Base-by-base conservation (phyloP, 2,797 vertebrate genomes). In the Aulostomus chinensis region DNA sequence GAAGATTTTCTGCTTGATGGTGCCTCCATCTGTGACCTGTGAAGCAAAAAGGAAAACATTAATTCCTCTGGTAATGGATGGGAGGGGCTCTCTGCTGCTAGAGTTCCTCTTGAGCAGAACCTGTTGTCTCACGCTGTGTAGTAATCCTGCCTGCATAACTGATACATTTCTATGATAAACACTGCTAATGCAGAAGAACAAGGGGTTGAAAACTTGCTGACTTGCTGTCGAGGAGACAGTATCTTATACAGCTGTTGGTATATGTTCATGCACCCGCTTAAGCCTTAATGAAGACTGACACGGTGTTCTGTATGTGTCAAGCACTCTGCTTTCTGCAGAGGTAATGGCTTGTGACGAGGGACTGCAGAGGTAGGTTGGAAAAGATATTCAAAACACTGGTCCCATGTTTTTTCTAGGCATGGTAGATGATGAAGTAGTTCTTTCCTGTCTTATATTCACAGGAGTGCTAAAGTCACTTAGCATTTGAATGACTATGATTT, bases 1-100 rank as follows among this genome's bases (percentile, higher is more conserved):
- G 81, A 99, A 99, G 68, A 99, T 94, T 87, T 98, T 99, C 93
- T 99, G 97, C 73, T 96, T 98, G 87, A 98, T 97, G 74, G 95
- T 96, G 33, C 97, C 97, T 0, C 96, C 96, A 0, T 99, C 96
- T 1, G 93, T 98, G 69, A 98, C 97, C 96, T 99, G 88, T 55
- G 28, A 49, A 79, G 66, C 65, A 65, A 69, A 59, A 67, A 13
- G 73, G 35, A 68, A 37, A 42, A 30, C 24, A 45, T 74, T 59
- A 58, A 58, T 66, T 75, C 20, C 48, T 49, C 15, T 24, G 29
- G 51, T 78, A 65, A 83, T 57, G 53, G 33, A 82, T 72, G 39
- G 58, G 32, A 59, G 20, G 9, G 53, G 29, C 57, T 37, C 51
- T 62, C 33, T 31, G 36, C 50, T 52, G 39, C 54, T 4, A 7